Evolutionary conservation across 2,113 vertebrate genomes (phyloP), one percentile per base, ranked within the genome.

Genomic region (Brachionichthys hirsutus): DNA sequence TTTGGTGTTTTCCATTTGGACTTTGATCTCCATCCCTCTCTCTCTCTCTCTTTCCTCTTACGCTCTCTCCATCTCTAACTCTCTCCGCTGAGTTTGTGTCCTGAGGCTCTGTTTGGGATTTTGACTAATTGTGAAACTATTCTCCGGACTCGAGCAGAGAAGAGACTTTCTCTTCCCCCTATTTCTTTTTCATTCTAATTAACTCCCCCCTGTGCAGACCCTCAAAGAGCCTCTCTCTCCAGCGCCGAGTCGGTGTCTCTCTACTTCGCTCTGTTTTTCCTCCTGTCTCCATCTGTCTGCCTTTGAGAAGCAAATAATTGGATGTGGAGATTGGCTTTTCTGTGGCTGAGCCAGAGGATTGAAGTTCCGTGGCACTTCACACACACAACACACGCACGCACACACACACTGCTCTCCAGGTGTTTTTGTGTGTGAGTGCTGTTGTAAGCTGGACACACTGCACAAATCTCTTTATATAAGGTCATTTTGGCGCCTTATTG

Each of bases 271-370:
- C 67, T 24, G 40, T 70, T 60, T 38, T 54, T 53, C 18, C 1
- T 46, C 70, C 70, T 74, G 62, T 57, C 83, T 80, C 87, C 82
- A 77, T 87, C 83, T 82, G 84, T 83, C 87, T 79, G 76, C 72
- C 79, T 88, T 83, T 85, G 81, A 85, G 88, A 87, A 82, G 81
- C 74, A 85, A 85, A 88, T 87, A 87, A 89, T 85, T 89, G 81
- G 84, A 80, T 71, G 76, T 83, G 80, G 80, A 85, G 84, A 78
- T 81, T 85, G 77, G 80, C 78, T 86, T 84, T 57, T 81, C 68
- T 69, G 70, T 78, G 75, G 71, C 73, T 71, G 75, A 80, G 78
- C 77, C 56, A 13, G 67, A 81, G 67, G 78, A 87, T 64, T 75
- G 73, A 67, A 35, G 44, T 78, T 69, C 49, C 65, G 44, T 30